These are phyloP conservation scores for Drosophila merina DNA, from an alignment of 2,888 invertebrate genomes.

Conservation along the genomic window DNA sequence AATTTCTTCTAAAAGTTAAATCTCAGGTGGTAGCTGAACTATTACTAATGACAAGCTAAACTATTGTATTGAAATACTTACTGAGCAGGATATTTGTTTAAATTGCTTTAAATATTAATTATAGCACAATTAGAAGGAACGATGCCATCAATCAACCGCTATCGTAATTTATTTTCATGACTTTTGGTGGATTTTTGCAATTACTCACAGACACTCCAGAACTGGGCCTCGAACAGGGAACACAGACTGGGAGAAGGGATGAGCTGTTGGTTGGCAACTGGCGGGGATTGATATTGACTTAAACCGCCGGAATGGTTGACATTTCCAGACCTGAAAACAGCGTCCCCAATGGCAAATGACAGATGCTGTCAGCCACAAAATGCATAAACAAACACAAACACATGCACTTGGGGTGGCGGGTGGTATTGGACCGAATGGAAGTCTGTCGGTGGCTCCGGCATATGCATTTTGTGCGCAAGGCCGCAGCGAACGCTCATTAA, in stretches of 20 bases:
- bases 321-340: conserved; percentile 35
- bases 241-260: neutral
- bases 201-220: conserved; percentile 23
- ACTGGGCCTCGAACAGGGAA: neutral
- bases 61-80: neutral
- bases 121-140: neutral
- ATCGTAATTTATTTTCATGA: conserved; percentile 8
- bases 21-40: conserved; percentile 1
- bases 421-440: conserved; percentile 4
- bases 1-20: neutral
- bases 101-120: too few relatives aligned
- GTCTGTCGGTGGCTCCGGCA: conserved; percentile 59
- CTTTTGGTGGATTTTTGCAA: conserved; percentile 27
- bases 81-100: too few relatives aligned
- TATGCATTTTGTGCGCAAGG: conserved; percentile 70
- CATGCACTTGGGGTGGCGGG: conserved; percentile 3
- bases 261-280: conserved; percentile 29
- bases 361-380: conserved; percentile 78
- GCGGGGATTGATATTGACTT: conserved; percentile 61
- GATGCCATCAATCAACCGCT: neutral
- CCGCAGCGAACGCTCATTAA: conserved; percentile 74
- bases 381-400: conserved; percentile 52
- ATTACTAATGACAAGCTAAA: neutral
- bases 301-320: conserved; percentile 66
- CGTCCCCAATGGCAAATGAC: conserved; percentile 71